Base-by-base conservation (phyloP, 2,797 vertebrate genomes). In the Sebastes kiyomatsui region DNA sequence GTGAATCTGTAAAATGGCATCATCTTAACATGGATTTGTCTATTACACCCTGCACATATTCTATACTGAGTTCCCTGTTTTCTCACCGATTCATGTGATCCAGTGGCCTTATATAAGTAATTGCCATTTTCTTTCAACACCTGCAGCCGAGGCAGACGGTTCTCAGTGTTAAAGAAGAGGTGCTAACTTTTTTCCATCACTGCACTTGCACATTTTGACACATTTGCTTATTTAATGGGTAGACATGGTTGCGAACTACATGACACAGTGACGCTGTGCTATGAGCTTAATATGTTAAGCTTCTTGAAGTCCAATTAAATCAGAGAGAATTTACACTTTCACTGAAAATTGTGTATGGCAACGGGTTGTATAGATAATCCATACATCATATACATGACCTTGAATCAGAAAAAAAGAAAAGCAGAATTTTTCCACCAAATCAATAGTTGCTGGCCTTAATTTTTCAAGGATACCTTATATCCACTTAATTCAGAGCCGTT, bases 151-250 rank as follows among this genome's bases (percentile, higher is more conserved):
- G 62, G 62, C 75, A 88, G 84, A 76, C n/a, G 20, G 27, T 83
- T 84, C 73, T 55, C 60, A 56, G 76, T 66, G 66, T 87, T 80
- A 23, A 81, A 72, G 70, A 83, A 70, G 77, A 92, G 84, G 87
- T 88, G 90, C 77, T 84, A 93, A 87, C 66, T 88, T 90, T 90
- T 75, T 88, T 87, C 72, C 72, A 78, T 92, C 88, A 87, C 87
- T 90, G 76, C 72, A 78, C 68, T 88, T 79, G 76, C 71, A 80
- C 74, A 83, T 90, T 87, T 79, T 91, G 83, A 92, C 91, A 93
- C 86, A 81, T 90, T 88, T 72, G 60, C 77, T 78, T 81, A 76
- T 79, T 70, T 87, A 88, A 91, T 58, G 23, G 75, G 82, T 62
- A 42, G 75, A 71, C 75, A 79, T 77, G 69, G 66, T 33, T 70